phyloP scores from a whole-genome alignment of 2,113 vertebrate genomes.

The Rhinolophus sinicus region DNA sequence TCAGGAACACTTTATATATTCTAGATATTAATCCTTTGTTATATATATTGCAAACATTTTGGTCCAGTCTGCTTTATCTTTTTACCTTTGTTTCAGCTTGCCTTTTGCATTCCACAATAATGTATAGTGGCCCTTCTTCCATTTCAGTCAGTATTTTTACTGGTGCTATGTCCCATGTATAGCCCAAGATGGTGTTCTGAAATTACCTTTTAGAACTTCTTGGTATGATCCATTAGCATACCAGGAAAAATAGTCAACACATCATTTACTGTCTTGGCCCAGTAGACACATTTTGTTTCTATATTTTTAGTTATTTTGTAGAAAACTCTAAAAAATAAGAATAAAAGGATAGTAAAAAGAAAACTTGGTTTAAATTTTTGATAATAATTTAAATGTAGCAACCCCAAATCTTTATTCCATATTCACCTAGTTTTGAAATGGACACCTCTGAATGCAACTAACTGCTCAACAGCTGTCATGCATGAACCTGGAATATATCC shows the following conservation, averaged over 20 bases:
- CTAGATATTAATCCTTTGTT: not conserved
- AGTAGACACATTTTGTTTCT: constrained; percentile 14
- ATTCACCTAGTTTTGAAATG: not conserved
- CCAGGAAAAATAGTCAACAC: not conserved
- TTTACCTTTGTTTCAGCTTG: not conserved
- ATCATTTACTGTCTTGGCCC: not conserved
- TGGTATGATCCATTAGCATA: not conserved
- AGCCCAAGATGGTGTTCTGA: not conserved
- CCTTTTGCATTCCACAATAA: not conserved
- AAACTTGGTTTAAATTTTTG: constrained; percentile 6
- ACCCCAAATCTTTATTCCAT: not conserved
- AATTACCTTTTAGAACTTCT: not conserved
- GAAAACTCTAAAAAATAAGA: not conserved
- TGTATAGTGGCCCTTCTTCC: not conserved
- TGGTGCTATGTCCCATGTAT: not conserved
- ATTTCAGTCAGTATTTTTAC: not conserved
- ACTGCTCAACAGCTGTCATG: not conserved
- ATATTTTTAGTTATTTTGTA: not conserved
- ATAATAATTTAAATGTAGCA: not conserved
- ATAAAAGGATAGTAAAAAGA: not conserved
- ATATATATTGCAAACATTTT: not conserved
- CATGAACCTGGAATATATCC: not conserved
- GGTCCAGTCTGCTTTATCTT: not conserved
- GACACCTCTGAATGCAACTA: not conserved
- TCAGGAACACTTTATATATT: not conserved